Evolutionary conservation across 2,113 vertebrate genomes (phyloP).

Genomic region (Pollimyrus isidori): DNA sequence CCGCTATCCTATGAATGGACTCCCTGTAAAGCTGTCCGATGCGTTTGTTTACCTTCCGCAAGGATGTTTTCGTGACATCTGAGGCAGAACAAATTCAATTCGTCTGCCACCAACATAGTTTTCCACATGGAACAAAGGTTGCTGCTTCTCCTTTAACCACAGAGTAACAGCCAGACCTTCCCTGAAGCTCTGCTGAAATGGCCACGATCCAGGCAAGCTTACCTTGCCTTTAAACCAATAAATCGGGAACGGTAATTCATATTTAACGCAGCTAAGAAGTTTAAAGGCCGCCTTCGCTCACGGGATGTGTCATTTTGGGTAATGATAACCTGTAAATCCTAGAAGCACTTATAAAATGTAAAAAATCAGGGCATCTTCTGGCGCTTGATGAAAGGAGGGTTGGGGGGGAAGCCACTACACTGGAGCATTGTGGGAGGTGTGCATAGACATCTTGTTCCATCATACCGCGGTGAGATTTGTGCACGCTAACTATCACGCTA

Average conservation of each 20-base stretch:
- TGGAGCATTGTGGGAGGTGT: not conserved
- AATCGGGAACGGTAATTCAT: constrained; percentile 34
- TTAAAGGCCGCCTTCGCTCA: constrained; percentile 37
- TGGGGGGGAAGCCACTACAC: constrained; percentile 29
- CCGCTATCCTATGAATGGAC: constrained; percentile 8
- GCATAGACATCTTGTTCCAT: not conserved
- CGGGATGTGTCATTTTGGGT: constrained; percentile 60
- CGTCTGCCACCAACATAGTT: constrained; percentile 48
- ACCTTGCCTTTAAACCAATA: constrained; percentile 27
- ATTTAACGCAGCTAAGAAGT: constrained; percentile 24
- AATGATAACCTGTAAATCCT: constrained; percentile 56
- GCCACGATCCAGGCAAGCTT: constrained; percentile 17
- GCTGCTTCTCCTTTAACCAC: constrained; percentile 29
- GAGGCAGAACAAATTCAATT: constrained; percentile 32
- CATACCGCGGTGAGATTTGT: not conserved
- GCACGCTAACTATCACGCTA: not conserved
- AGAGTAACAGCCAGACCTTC: constrained; percentile 16
- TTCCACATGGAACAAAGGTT: constrained; percentile 38
- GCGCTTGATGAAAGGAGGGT: constrained; percentile 39
- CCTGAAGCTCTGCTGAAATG: constrained; percentile 28
- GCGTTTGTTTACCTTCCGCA: constrained; percentile 39
- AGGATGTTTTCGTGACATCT: constrained; percentile 35
- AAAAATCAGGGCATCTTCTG: constrained; percentile 48
- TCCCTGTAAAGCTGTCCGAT: constrained; percentile 40
- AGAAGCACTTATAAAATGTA: constrained; percentile 55